Evolutionary conservation across 2,888 invertebrate species (phyloP).

Genomic region (Agrilus biguttatus): DNA sequence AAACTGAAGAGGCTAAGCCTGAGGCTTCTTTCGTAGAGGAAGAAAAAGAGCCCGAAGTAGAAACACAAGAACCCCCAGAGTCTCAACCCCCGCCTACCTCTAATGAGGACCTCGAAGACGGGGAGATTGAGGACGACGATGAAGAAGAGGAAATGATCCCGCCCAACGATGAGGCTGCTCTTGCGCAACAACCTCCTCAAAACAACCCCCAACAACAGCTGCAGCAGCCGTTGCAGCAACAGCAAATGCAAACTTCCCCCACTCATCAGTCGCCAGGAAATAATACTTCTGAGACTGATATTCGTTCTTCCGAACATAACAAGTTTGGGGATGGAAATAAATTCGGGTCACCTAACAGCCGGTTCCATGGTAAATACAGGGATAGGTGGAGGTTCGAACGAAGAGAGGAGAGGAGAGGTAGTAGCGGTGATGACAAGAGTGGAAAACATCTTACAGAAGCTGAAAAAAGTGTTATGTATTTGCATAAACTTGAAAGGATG

Average conservation of each 20-base stretch:
- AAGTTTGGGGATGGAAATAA: neutral
- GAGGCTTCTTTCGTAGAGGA: neutral
- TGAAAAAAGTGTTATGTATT: slow-evolving; percentile 28
- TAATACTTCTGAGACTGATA: neutral
- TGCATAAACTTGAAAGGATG: slow-evolving; percentile 27
- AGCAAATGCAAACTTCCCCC: neutral
- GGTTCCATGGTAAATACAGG: slow-evolving; percentile 3
- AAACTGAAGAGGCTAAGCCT: no score
- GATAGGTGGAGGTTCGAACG: slow-evolving; percentile 8
- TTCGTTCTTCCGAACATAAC: neutral
- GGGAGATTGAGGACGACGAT: slow-evolving; percentile 65
- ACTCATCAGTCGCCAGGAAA: neutral
- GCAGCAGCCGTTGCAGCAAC: slow-evolving; percentile 5
- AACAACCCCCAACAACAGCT: slow-evolving; percentile 27
- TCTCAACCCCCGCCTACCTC: neutral
- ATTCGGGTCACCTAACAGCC: slow-evolving; percentile 2
- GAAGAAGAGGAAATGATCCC: slow-evolving; percentile 37
- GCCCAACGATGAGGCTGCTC: slow-evolving; percentile 29
- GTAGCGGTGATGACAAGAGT: slow-evolving; percentile 19
- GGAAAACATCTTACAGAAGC: slow-evolving; percentile 30
- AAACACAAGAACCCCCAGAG: neutral
- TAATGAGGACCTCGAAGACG: slow-evolving; percentile 66
- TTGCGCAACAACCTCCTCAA: slow-evolving; percentile 11
- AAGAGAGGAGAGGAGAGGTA: slow-evolving; percentile 10
- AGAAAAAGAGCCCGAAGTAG: slow-evolving; percentile 7